phyloP scores from a whole-genome alignment of 1,140 invertebrate species.

The Prorops nasuta region DNA sequence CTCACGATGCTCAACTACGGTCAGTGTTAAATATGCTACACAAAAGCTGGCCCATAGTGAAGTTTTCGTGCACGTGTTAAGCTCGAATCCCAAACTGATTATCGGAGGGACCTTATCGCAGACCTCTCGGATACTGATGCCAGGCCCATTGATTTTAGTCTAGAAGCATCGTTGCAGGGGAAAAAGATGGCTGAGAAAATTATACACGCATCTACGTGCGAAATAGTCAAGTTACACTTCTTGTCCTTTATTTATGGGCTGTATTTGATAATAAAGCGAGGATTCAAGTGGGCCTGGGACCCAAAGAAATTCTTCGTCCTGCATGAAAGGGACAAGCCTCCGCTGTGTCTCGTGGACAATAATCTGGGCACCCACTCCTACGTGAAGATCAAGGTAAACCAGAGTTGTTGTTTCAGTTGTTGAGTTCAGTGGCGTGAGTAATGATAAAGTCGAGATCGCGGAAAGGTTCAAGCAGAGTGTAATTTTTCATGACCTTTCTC shows the following conservation, averaged over 20 bases:
- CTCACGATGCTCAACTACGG: slow-evolving; percentile 11
- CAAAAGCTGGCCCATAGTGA: no score
- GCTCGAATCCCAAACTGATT: no score
- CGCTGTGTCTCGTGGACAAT: slow-evolving; percentile 61
- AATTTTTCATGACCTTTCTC: slow-evolving; percentile 3
- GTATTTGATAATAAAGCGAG: slow-evolving; percentile 54
- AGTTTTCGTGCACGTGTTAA: no score
- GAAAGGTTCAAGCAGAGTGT: not conserved
- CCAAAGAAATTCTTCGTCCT: slow-evolving; percentile 51
- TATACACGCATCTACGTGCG: slow-evolving; percentile 51
- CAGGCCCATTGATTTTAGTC: no score
- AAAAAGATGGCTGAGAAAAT: slow-evolving; percentile 45
- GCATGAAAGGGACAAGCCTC: slow-evolving; percentile 60
- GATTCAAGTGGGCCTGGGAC: slow-evolving; percentile 58
- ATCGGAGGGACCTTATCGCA: no score
- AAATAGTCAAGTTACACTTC: slow-evolving; percentile 54
- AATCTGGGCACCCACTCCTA: slow-evolving; percentile 64
- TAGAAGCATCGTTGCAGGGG: no score
- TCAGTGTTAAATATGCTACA: slow-evolving; percentile 17
- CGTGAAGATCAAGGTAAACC: slow-evolving; percentile 64
- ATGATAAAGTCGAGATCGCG: not conserved
- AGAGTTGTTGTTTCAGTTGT: not conserved
- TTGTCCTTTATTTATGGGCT: slow-evolving; percentile 57
- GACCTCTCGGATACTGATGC: no score
- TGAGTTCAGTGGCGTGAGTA: not conserved